phyloP scores from a whole-genome alignment of 2,113 vertebrate genomes.

The Oncorhynchus tshawytscha region DNA sequence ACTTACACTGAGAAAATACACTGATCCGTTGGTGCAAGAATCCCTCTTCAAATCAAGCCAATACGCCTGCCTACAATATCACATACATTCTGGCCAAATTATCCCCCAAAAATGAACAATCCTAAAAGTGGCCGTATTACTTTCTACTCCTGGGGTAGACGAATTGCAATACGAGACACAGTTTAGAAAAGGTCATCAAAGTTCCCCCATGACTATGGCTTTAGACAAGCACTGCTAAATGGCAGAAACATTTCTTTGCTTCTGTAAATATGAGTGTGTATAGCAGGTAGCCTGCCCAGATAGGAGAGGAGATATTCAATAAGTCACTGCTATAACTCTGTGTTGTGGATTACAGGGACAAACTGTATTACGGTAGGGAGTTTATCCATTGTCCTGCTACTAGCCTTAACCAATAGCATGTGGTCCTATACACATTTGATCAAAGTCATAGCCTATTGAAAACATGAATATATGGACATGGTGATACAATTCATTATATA shows the following conservation, averaged over 20 bases:
- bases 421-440: background rate
- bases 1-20: background rate
- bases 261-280: conserved; percentile 45
- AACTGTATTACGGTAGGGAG: background rate
- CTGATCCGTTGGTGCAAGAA: no score
- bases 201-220: conserved; percentile 35
- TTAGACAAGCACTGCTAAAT: conserved; percentile 31
- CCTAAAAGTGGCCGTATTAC: background rate
- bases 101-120: background rate
- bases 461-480: no score
- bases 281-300: conserved; percentile 32
- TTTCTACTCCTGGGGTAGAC: background rate
- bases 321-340: background rate
- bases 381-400: background rate
- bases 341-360: background rate
- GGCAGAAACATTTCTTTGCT: conserved; percentile 41
- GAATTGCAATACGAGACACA: background rate
- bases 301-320: conserved; percentile 27
- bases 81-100: background rate
- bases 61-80: background rate
- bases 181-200: conserved; percentile 14
- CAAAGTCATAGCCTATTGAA: background rate
- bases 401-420: background rate
- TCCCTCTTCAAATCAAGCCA: background rate
- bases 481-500: background rate